A percentile compares a stretch with the other conserved stretches of the same genome.
Conservation (phyloP, 2,113 vertebrate genomes). For the Mirza zaza region DNA sequence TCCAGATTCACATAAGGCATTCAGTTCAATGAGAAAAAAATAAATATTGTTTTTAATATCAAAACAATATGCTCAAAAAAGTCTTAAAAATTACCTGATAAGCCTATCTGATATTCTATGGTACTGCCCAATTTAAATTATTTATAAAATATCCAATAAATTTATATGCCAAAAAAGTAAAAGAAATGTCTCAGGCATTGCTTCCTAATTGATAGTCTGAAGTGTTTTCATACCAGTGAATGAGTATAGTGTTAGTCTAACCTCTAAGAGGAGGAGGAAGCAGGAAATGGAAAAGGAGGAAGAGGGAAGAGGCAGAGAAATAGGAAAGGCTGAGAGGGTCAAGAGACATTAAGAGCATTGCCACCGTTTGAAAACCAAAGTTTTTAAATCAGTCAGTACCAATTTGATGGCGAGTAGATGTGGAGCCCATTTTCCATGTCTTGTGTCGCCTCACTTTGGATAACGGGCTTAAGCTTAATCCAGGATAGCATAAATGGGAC, state of each 20-base stretch:
- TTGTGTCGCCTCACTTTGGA: too few species aligned
- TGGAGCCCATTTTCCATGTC: too few species aligned
- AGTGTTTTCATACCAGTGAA: background rate
- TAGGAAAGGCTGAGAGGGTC: background rate
- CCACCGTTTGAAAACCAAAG: too few species aligned
- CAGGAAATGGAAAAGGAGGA: background rate
- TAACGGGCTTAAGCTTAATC: too few species aligned
- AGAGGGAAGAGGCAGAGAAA: background rate
- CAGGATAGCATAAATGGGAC: too few species aligned
- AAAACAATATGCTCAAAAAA: background rate
- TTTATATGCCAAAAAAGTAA: background rate
- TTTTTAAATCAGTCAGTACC: too few species aligned
- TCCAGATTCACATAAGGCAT: background rate
- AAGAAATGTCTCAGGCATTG: background rate
- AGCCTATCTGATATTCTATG: background rate
- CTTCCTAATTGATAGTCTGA: background rate
- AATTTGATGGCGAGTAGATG: too few species aligned
- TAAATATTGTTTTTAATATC: background rate
- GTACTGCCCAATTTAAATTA: background rate
- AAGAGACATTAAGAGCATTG: background rate
- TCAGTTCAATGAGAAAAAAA: background rate
- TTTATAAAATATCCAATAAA: background rate
- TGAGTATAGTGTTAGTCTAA: background rate
- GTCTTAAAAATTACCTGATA: background rate
- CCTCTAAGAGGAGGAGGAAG: background rate